Percentiles rank a stretch among this genome's conserved stretches.
These are phyloP conservation scores for Nysson spinosus DNA, from an alignment of 2,888 invertebrate genomes.

Conservation along the genomic window DNA sequence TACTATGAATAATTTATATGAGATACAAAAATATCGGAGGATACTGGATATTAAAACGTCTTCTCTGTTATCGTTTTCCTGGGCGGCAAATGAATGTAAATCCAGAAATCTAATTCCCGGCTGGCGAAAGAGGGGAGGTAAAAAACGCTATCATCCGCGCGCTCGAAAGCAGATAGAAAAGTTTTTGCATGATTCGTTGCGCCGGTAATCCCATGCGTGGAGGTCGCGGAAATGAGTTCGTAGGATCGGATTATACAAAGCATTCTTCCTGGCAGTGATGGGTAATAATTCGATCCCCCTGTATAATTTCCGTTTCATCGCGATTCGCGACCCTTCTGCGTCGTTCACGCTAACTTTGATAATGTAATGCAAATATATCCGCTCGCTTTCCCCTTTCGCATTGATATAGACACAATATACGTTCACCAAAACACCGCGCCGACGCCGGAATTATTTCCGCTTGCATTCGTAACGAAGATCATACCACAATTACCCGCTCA, in stretches of 20 bases:
- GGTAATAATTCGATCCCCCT: slow-evolving; percentile 60
- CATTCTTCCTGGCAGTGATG: slow-evolving; percentile 54
- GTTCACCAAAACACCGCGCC: slow-evolving; percentile 8
- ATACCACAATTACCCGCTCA: too few relatives aligned
- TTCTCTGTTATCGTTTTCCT: not conserved
- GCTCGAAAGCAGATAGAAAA: slow-evolving; percentile 28
- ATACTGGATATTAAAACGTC: slow-evolving; percentile 4
- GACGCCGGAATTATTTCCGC: slow-evolving; percentile 35
- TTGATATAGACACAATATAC: slow-evolving; percentile 21
- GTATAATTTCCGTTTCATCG: slow-evolving; percentile 63
- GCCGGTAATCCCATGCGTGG: slow-evolving; percentile 33
- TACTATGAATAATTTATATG: too few relatives aligned
- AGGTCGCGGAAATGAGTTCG: slow-evolving; percentile 63
- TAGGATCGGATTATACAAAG: slow-evolving; percentile 54
- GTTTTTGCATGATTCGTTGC: slow-evolving; percentile 44
- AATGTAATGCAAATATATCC: slow-evolving; percentile 44
- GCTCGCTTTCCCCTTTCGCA: not conserved
- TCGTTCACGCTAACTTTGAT: slow-evolving; percentile 35
- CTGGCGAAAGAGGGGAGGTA: not conserved
- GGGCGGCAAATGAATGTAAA: slow-evolving; percentile 23
- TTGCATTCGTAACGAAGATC: not conserved
- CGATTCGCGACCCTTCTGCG: slow-evolving; percentile 40
- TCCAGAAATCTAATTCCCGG: slow-evolving; percentile 30
- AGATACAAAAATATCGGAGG: too few relatives aligned
- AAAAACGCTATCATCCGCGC: slow-evolving; percentile 10